Evolutionary conservation across 2,113 vertebrate genomes (phyloP).

Genomic region (Heterochromis multidens): DNA sequence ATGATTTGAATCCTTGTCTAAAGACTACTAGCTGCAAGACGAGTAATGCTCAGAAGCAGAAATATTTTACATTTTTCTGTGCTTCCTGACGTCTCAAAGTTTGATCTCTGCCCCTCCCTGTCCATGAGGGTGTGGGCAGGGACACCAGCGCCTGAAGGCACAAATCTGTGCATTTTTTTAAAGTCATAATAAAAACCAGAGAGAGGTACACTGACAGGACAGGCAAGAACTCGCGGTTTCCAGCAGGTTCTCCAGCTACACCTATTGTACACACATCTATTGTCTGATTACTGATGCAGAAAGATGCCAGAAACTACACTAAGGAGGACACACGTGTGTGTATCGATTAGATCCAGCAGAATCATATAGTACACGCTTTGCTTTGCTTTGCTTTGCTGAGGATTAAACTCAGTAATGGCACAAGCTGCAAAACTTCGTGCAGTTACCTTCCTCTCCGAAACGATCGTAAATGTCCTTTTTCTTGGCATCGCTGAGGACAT

Average conservation of each 20-base stretch:
- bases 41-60: not conserved
- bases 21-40: not conserved
- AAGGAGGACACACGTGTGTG: not conserved
- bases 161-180: not conserved
- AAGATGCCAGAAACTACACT: not conserved
- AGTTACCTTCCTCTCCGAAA: conserved; percentile 87
- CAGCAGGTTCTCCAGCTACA: conserved; percentile 39
- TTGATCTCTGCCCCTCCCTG: not conserved
- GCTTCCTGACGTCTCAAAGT: not conserved
- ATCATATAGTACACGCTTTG: not conserved
- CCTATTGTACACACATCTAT: conserved; percentile 8
- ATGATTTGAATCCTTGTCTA: not conserved
- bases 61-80: not conserved
- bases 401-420: not conserved
- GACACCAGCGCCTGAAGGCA: not conserved
- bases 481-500: conserved; percentile 90
- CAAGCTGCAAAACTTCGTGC: not conserved
- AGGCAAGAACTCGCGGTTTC: conserved; percentile 28
- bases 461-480: conserved; percentile 90
- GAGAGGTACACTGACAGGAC: not conserved
- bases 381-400: not conserved
- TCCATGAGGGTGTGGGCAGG: not conserved
- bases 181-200: not conserved
- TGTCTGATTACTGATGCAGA: not conserved
- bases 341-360: not conserved